Conservation (phyloP, 2,797 vertebrate genomes). For the Anniella stebbinsi region DNA sequence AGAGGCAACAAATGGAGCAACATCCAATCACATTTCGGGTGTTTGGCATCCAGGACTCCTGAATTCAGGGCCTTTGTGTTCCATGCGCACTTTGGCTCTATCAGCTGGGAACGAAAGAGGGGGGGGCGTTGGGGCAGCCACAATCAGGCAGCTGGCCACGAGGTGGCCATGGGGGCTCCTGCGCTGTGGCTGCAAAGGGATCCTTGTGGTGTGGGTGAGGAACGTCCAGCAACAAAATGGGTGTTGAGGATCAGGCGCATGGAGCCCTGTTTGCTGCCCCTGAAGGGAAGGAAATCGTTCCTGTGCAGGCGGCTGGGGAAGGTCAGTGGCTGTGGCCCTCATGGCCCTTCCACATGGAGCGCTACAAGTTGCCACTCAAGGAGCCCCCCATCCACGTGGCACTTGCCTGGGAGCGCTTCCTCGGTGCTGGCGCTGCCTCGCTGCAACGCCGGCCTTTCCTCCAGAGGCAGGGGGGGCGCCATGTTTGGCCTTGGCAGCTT, state of each 20-base stretch:
- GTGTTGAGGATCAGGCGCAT: no score
- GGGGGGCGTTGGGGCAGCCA: neutral
- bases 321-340: neutral
- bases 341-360: neutral
- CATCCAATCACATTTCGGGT: neutral
- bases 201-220: neutral
- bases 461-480: no score
- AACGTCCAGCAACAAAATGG: neutral
- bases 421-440: no score
- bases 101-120: neutral
- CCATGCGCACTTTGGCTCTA: neutral
- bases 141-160: neutral
- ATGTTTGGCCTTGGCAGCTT: no score
- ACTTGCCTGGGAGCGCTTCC: neutral
- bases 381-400: no score
- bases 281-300: no score
- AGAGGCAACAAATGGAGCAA: no score
- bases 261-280: no score
- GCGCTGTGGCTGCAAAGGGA: neutral
- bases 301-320: no score
- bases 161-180: neutral
- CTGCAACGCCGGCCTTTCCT: accelerated
- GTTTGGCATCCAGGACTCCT: neutral
- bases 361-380: neutral
- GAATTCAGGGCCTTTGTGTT: neutral